These are phyloP conservation scores for Tetrapedia diversipes DNA, from an alignment of 2,888 invertebrate genomes.

Conservation along the genomic window DNA sequence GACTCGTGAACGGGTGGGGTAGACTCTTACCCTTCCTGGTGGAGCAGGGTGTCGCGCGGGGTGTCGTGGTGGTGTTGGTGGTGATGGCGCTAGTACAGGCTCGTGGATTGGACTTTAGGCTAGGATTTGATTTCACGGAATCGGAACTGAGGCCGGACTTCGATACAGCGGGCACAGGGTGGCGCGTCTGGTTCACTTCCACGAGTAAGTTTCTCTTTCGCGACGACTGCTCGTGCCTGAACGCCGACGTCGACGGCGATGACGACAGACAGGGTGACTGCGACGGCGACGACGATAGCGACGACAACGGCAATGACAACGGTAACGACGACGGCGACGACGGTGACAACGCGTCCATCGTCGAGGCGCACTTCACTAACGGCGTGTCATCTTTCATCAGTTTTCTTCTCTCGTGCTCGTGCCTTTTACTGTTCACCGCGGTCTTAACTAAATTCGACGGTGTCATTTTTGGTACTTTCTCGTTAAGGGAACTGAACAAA, in stretches of 20 bases:
- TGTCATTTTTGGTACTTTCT: constrained; percentile 82
- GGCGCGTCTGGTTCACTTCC: constrained; percentile 83
- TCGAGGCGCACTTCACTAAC: constrained; percentile 81
- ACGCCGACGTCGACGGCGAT: background rate
- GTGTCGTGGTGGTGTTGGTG: constrained; percentile 83
- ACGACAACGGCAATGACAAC: background rate
- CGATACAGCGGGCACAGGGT: constrained; percentile 77
- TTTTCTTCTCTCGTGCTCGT: constrained; percentile 84
- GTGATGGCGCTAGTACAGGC: constrained; percentile 82
- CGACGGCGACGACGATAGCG: background rate
- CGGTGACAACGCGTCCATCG: constrained; percentile 64
- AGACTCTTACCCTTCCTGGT: constrained; percentile 83
- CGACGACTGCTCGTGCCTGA: constrained; percentile 72
- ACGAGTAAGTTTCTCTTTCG: constrained; percentile 83
- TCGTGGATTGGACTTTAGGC: constrained; percentile 80
- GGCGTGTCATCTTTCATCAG: constrained; percentile 83
- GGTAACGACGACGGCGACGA: constrained; percentile 43
- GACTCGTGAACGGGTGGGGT: constrained; percentile 79
- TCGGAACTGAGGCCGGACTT: constrained; percentile 69
- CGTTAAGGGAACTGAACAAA: constrained; percentile 62
- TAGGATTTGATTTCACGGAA: constrained; percentile 71
- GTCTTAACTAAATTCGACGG: constrained; percentile 87
- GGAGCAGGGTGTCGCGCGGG: constrained; percentile 83
- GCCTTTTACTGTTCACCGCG: constrained; percentile 86
- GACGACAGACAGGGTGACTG: background rate